These are phyloP conservation scores for Subacronicta megacephala DNA, from an alignment of 2,888 invertebrate species.

Conservation along the genomic window DNA sequence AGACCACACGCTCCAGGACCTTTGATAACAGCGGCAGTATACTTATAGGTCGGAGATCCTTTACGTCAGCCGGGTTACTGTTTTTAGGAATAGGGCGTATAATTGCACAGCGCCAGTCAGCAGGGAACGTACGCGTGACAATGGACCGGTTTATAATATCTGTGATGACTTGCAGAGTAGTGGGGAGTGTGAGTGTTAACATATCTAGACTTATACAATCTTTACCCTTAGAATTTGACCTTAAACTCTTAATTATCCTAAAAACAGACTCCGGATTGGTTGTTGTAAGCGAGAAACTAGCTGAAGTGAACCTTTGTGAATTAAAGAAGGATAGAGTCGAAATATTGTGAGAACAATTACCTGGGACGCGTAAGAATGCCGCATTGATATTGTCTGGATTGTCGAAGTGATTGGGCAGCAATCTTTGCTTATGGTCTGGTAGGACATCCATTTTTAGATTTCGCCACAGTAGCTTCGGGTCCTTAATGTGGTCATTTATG, in stretches of 20 bases:
- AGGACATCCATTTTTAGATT: neutral
- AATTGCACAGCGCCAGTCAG: neutral
- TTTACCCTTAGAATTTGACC: neutral
- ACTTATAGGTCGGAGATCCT: constrained; percentile 33
- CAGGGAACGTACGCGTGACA: neutral
- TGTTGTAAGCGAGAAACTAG: neutral
- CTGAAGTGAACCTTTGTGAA: neutral
- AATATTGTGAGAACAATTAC: neutral
- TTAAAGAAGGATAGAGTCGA: neutral
- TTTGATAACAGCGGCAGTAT: constrained; percentile 32
- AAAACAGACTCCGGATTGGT: neutral
- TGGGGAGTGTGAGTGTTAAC: neutral
- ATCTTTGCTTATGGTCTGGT: neutral
- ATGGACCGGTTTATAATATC: neutral
- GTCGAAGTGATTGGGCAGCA: neutral
- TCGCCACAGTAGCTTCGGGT: neutral
- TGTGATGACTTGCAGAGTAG: neutral
- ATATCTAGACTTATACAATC: neutral
- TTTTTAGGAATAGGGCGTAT: neutral
- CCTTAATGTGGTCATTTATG: neutral
- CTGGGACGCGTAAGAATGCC: neutral
- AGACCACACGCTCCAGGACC: constrained; percentile 21
- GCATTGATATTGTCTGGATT: neutral
- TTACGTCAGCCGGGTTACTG: neutral
- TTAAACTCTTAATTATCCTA: neutral